A percentile compares a stretch with the other conserved stretches of the same genome.
phyloP scores from a whole-genome alignment of 2,888 invertebrate species.

The Thymelicus sylvestris region DNA sequence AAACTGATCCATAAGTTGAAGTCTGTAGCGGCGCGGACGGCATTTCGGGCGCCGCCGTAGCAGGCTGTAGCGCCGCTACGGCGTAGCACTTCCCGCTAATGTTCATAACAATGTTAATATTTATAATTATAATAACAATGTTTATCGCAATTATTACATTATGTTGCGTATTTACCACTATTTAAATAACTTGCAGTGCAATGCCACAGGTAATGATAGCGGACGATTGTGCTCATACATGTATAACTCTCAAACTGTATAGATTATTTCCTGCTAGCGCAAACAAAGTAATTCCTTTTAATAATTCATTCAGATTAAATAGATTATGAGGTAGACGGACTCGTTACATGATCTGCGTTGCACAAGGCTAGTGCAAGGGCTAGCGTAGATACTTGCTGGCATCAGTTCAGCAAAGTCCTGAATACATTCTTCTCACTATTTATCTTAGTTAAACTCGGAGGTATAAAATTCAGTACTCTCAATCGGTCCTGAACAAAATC shows the following conservation, averaged over 20 bases:
- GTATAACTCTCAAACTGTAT: background rate
- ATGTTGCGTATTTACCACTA: background rate
- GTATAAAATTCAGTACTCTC: no score
- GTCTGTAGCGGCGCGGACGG: no score
- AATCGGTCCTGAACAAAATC: no score
- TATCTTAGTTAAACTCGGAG: no score
- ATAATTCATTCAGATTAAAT: conserved; percentile 9
- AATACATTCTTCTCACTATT: background rate
- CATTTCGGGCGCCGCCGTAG: conserved; percentile 25
- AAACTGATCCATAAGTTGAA: no score
- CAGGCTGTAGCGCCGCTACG: conserved; percentile 45
- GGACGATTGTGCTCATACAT: no score
- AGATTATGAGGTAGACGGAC: conserved; percentile 7
- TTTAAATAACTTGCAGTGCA: background rate
- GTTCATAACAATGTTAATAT: conserved; percentile 14
- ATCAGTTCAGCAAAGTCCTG: conserved; percentile 12
- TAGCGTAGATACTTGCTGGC: conserved; percentile 9
- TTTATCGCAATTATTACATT: background rate
- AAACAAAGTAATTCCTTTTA: no score
- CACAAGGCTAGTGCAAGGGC: conserved; percentile 23
- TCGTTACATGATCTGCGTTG: conserved; percentile 11
- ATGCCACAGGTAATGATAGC: background rate
- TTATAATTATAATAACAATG: conserved; percentile 4
- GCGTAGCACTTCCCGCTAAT: conserved; percentile 34
- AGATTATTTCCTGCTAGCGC: conserved; percentile 1